Percentiles rank a stretch among this genome's conserved stretches.
Conservation (phyloP, 2,113 vertebrate species). For the Mobula hypostoma region DNA sequence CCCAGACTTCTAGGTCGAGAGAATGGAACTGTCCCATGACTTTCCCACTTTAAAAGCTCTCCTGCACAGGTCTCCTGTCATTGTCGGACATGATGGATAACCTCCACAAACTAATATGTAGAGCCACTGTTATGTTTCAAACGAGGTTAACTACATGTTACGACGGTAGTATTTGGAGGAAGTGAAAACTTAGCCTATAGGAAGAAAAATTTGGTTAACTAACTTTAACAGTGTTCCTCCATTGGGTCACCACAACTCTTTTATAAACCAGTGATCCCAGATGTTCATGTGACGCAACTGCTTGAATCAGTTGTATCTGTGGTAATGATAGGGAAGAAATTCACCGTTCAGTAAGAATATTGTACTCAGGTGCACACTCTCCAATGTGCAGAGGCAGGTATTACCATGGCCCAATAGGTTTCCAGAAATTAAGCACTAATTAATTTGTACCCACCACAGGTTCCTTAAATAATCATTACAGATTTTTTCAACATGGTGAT, state of each 20-base stretch:
- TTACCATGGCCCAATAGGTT: too few relatives aligned
- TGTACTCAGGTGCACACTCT: too few relatives aligned
- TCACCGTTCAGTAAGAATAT: too few relatives aligned
- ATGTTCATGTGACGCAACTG: neutral
- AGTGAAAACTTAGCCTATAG: neutral
- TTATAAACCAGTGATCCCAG: neutral
- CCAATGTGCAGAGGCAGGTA: too few relatives aligned
- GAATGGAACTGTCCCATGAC: too few relatives aligned
- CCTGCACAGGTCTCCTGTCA: too few relatives aligned
- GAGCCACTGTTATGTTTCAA: neutral
- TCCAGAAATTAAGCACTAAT: too few relatives aligned
- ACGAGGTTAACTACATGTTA: neutral
- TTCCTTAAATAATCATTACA: neutral
- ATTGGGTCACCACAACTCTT: neutral
- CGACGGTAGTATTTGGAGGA: neutral
- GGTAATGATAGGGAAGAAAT: neutral
- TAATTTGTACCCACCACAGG: too few relatives aligned
- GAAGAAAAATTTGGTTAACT: neutral
- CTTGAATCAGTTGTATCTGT: neutral
- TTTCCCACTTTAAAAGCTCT: too few relatives aligned
- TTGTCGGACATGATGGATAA: too few relatives aligned
- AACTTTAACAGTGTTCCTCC: neutral
- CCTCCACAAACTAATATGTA: neutral
- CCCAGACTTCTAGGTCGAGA: too few relatives aligned
- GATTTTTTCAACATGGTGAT: neutral